Conservation (phyloP, 2,113 vertebrate genomes). For the Petrocephalus microphthalmus region DNA sequence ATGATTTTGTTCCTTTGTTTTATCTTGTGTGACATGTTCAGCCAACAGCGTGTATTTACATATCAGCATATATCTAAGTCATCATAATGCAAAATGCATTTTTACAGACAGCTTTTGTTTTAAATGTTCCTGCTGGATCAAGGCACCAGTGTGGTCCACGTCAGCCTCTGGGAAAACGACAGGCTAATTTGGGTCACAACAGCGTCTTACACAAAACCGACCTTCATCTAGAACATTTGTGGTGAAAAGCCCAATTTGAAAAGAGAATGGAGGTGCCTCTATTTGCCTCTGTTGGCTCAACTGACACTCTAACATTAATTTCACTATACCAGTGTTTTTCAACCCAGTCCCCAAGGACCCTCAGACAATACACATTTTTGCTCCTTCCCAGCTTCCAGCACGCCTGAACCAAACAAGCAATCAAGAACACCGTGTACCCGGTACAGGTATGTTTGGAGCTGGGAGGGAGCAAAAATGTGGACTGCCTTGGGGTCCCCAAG, state of each 20-base stretch:
- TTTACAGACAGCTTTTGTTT: neutral
- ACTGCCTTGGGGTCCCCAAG: neutral
- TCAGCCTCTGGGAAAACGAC: neutral
- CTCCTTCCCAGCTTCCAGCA: neutral
- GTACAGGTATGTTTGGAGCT: neutral
- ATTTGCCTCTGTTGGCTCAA: neutral
- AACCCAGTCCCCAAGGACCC: neutral
- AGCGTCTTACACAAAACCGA: neutral
- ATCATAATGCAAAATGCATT: neutral
- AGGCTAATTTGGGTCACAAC: neutral
- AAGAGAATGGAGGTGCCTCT: neutral
- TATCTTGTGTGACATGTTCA: neutral
- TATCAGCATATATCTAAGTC: neutral
- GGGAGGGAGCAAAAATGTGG: neutral
- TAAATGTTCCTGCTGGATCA: neutral
- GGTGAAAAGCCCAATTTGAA: neutral
- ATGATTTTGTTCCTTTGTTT: neutral
- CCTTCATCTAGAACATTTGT: neutral
- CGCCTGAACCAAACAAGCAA: neutral
- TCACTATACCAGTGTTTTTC: neutral
- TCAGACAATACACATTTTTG: neutral
- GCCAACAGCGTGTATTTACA: neutral
- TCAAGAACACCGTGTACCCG: neutral
- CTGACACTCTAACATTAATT: neutral
- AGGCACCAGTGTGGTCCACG: neutral